Conservation (phyloP, 2,888 invertebrate genomes). For the Aphidoletes aphidimyza region DNA sequence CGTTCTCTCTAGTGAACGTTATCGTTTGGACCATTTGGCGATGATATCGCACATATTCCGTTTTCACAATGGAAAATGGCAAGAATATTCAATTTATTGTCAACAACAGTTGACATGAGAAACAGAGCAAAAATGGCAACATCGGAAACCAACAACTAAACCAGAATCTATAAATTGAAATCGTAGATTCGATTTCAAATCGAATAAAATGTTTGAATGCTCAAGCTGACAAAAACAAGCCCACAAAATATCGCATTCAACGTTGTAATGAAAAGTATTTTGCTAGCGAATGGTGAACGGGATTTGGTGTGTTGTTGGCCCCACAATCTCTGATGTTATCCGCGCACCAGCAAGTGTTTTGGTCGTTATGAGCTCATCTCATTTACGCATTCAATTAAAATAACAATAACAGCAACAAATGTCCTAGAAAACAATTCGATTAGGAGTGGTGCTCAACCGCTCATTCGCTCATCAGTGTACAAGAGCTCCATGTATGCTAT, state of each 20-base stretch:
- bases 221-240: not conserved
- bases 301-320: no score
- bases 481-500: no score
- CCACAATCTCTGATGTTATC: no score
- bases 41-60: conserved; percentile 34
- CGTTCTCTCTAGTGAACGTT: not conserved
- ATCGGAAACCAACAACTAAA: conserved; percentile 8
- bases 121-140: not conserved
- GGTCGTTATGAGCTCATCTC: not conserved
- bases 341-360: no score
- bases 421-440: conserved; percentile 40
- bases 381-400: conserved; percentile 42
- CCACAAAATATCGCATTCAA: not conserved
- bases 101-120: not conserved
- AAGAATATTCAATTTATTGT: conserved; percentile 19
- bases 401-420: conserved; percentile 28
- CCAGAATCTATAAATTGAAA: conserved; percentile 28
- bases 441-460: not conserved
- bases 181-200: not conserved
- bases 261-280: no score
- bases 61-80: not conserved
- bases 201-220: no score
- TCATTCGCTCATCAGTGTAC: no score
- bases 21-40: conserved; percentile 1
- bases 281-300: no score